phyloP scores from a whole-genome alignment of 1,140 invertebrate genomes.

The Triops longicaudatus region DNA sequence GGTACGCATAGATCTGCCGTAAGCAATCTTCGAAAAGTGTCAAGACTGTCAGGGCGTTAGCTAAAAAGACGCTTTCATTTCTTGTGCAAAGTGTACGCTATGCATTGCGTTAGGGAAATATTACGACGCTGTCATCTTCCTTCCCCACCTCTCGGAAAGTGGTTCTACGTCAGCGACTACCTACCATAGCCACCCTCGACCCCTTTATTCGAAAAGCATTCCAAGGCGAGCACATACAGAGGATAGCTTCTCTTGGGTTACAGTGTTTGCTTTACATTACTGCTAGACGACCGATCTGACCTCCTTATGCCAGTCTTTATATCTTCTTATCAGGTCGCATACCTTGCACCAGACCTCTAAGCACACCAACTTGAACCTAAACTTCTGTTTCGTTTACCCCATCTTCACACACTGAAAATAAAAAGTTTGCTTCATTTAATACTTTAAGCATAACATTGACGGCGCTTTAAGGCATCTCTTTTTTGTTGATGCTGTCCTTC shows the following conservation, averaged over 20 bases:
- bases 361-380: neutral
- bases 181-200: neutral
- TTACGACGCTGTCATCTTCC: neutral
- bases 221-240: neutral
- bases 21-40: neutral
- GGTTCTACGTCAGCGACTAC: neutral
- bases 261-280: slow-evolving; percentile 12
- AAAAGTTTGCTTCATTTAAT: neutral
- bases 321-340: neutral
- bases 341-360: neutral
- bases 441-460: neutral
- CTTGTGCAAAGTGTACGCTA: neutral
- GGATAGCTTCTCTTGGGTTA: neutral
- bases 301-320: slow-evolving; percentile 7
- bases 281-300: slow-evolving; percentile 10
- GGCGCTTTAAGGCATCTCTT: neutral
- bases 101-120: neutral
- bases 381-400: neutral
- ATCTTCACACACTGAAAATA: neutral
- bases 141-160: neutral
- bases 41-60: neutral
- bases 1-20: neutral
- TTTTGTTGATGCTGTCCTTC: neutral
- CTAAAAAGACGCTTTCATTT: neutral
- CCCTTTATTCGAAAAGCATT: neutral